Conservation (phyloP, 64 coral and sea anemone genomes). For the Montipora capricornis region DNA sequence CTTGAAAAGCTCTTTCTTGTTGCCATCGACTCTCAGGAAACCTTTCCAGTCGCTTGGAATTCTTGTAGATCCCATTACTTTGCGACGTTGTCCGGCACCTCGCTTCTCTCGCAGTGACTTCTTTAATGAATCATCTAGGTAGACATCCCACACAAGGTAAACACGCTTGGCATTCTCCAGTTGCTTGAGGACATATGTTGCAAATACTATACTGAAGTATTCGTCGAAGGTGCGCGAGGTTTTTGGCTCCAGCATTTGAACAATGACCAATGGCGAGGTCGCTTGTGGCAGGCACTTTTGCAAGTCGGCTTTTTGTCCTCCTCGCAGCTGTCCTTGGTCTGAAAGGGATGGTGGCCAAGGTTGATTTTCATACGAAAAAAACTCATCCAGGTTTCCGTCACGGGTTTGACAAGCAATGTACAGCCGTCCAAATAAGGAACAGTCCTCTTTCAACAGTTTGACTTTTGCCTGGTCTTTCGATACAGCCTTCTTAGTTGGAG, state of each 20-base stretch:
- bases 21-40: slow-evolving; percentile 52
- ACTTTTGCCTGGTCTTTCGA: slow-evolving; percentile 51
- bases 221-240: slow-evolving; percentile 46
- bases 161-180: too few relatives aligned
- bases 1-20: slow-evolving; percentile 57
- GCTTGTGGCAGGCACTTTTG: slow-evolving; percentile 64
- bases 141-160: too few relatives aligned
- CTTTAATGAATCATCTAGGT: too few relatives aligned
- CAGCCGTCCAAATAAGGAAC: slow-evolving; percentile 49
- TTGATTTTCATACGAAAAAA: slow-evolving; percentile 70
- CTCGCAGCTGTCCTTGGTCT: slow-evolving; percentile 67
- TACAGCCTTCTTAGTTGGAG: slow-evolving; percentile 39
- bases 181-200: too few relatives aligned
- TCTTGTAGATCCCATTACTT: slow-evolving; percentile 30
- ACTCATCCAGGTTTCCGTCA: slow-evolving; percentile 48
- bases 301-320: slow-evolving; percentile 73
- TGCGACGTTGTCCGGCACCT: too few relatives aligned
- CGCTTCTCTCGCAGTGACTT: too few relatives aligned
- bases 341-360: slow-evolving; percentile 68
- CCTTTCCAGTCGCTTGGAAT: slow-evolving; percentile 55
- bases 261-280: slow-evolving; percentile 45
- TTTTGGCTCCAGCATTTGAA: slow-evolving; percentile 68
- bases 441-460: slow-evolving; percentile 57
- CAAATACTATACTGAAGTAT: slow-evolving; percentile 38
- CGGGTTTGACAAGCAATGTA: slow-evolving; percentile 37